Evolutionary conservation across 2,113 vertebrate genomes (phyloP), one percentile per base, ranked within the genome.

Genomic region (Rutilus rutilus): DNA sequence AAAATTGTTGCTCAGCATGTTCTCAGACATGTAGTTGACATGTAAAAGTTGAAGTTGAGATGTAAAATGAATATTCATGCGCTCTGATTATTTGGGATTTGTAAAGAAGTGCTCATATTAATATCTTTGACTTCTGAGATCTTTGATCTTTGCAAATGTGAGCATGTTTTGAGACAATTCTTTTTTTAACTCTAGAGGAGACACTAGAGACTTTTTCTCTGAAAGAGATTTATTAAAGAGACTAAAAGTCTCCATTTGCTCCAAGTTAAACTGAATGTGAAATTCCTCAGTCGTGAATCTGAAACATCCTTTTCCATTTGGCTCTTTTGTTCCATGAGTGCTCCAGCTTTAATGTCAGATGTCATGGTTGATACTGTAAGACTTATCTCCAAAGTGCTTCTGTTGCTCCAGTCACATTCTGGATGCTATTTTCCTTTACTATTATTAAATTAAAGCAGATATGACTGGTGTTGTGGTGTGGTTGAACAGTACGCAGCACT

Each of bases 391-490:
- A 50, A 36, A 67, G 79, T 36, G 42, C 39, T 69, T 82, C 62
- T 82, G 8, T 45, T 80, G 57, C 59, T 80, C 78, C 78, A 64
- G 59, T 47, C 78, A 27, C 59, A 64, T 30, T 27, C 36, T 25
- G 59, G 78, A 80, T 69, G 64, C 42, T n/a, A 12, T 82, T 82
- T 65, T 50, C 15, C 42, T 67, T 69, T 30, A 15, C 30, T 10
- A 52, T 69, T 82, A 69, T 82, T 82, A 52, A 50, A 82, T 69
- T 67, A 69, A 50, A 50, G 45, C 45, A 52, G 62, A 69, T 69
- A 52, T 69, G 25, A 69, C 45, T 69, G 79, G 62, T 82, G 45
- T 82, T 52, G 79, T 67, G 79, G 17, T 82, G 75, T 21, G 47
- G 39, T 50, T n/a, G 17, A 52, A 67, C 10, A 23, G 62, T 23